Evolutionary conservation across 2,888 invertebrate species (phyloP).

Genomic region (Apantesis nais): DNA sequence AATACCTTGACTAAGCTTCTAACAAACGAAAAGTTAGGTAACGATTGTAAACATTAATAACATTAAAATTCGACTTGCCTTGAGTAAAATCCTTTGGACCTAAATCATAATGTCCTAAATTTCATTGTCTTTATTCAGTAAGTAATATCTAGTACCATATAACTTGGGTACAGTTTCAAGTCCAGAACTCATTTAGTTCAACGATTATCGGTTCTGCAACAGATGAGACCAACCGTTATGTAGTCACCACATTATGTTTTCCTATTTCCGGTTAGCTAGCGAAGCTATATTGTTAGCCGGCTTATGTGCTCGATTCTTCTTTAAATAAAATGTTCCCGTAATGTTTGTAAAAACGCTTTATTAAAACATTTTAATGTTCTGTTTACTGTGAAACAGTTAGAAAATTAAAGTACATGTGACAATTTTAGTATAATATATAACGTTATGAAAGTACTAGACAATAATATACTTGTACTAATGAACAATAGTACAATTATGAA

Average conservation of each 20-base stretch:
- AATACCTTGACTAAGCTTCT: not conserved
- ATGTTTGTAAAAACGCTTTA: not conserved
- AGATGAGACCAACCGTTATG: conserved; percentile 45
- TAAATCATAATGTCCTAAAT: not conserved
- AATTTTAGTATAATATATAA: no score
- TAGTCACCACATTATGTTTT: conserved; percentile 40
- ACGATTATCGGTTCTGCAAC: conserved; percentile 49
- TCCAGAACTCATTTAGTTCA: conserved; percentile 44
- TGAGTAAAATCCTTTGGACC: not conserved
- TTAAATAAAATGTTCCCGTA: conserved; percentile 26
- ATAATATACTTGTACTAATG: not conserved
- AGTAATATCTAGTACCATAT: conserved; percentile 4
- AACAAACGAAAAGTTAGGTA: not conserved
- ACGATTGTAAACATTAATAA: not conserved
- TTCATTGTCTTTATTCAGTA: not conserved
- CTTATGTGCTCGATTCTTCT: conserved; percentile 35
- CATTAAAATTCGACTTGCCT: not conserved
- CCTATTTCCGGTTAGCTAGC: conserved; percentile 30
- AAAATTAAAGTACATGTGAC: no score
- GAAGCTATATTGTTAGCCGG: conserved; percentile 22
- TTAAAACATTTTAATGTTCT: not conserved
- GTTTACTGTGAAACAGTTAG: not conserved
- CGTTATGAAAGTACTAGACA: no score
- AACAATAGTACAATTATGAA: not conserved
- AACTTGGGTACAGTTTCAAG: conserved; percentile 39